Conservation (phyloP, 2,797 vertebrate genomes). For the Pangasius larnaudii region DNA sequence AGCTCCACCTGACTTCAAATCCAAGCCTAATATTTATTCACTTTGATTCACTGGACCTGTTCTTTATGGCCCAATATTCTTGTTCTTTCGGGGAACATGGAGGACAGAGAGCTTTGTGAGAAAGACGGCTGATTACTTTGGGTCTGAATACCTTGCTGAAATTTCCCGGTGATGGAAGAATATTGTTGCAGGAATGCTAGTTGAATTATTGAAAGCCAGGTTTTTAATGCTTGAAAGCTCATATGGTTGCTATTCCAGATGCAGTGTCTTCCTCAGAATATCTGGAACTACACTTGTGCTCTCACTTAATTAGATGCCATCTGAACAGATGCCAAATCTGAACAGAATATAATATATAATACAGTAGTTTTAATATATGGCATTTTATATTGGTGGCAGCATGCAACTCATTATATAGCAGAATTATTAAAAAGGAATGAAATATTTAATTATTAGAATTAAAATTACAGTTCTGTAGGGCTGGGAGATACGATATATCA, state of each 20-base stretch:
- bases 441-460: neutral
- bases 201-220: slow-evolving; percentile 73
- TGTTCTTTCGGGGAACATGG: slow-evolving; percentile 20
- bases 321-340: no score
- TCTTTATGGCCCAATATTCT: slow-evolving; percentile 5
- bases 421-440: neutral
- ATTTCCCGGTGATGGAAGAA: slow-evolving; percentile 61
- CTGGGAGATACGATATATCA: neutral
- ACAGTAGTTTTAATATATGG: neutral
- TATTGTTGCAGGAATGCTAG: slow-evolving; percentile 62
- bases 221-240: slow-evolving; percentile 55
- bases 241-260: slow-evolving; percentile 40
- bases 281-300: neutral
- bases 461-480: neutral
- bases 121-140: slow-evolving; percentile 30
- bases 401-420: neutral
- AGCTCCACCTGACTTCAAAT: neutral
- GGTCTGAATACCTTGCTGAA: slow-evolving; percentile 48
- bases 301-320: neutral
- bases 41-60: slow-evolving; percentile 13
- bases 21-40: slow-evolving; percentile 1
- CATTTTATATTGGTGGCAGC: neutral
- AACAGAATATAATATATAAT: neutral
- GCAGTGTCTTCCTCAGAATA: slow-evolving; percentile 20
- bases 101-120: slow-evolving; percentile 51